Evolutionary conservation across 1,140 invertebrate genomes (phyloP).

Genomic region (Holotrichia oblita): DNA sequence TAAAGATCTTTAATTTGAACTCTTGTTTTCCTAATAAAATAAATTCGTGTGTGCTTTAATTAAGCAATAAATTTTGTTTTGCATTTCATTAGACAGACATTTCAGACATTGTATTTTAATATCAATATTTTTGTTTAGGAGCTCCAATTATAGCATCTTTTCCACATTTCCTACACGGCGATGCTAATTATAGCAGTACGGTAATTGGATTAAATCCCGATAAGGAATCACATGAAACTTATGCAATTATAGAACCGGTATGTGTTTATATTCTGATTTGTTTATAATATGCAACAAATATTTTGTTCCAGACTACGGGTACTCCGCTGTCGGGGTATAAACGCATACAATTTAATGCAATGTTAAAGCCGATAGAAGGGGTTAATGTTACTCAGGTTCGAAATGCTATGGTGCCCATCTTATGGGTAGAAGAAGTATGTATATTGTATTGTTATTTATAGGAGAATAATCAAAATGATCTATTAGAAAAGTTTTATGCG

Average conservation of each 20-base stretch:
- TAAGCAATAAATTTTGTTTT: no score
- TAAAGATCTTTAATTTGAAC: no score
- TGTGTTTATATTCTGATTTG: background rate
- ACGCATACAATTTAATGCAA: slow-evolving; percentile 42
- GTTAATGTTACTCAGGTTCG: slow-evolving; percentile 24
- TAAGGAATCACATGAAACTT: slow-evolving; percentile 27
- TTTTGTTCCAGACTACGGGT: slow-evolving; percentile 40
- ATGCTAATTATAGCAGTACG: slow-evolving; percentile 17
- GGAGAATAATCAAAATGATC: no score
- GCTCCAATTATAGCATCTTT: slow-evolving; percentile 35
- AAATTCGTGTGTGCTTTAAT: no score
- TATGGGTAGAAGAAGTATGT: slow-evolving; percentile 44
- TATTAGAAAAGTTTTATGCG: no score
- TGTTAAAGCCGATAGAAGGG: slow-evolving; percentile 41
- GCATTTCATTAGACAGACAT: no score
- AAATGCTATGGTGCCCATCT: slow-evolving; percentile 33
- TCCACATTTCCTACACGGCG: slow-evolving; percentile 41
- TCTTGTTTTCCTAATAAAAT: no score
- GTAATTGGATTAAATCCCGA: slow-evolving; percentile 26
- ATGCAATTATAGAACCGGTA: slow-evolving; percentile 38
- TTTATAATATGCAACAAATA: background rate
- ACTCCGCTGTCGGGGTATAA: slow-evolving; percentile 33
- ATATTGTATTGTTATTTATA: background rate
- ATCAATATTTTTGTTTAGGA: slow-evolving; percentile 11
- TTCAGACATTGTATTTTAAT: background rate